Evolutionary conservation across 2,113 vertebrate genomes (phyloP).

Genomic region (Brevimyrus niger): DNA sequence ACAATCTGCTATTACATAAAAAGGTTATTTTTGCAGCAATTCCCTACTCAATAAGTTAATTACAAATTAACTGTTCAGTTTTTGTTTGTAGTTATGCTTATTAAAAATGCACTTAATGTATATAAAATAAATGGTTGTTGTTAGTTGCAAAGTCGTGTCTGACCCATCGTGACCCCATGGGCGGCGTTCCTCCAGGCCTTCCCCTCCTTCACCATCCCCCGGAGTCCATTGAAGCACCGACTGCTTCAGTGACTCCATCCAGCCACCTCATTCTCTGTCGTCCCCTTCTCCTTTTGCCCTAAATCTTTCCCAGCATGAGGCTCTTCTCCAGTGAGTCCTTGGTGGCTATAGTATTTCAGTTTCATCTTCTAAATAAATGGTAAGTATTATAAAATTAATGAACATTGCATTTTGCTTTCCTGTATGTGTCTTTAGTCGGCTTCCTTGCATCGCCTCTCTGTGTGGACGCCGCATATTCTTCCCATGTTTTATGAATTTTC

Average conservation of each 20-base stretch:
- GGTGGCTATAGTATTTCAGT: too few species aligned
- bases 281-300: too few species aligned
- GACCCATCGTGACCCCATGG: too few species aligned
- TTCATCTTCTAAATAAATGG: not conserved
- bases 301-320: too few species aligned
- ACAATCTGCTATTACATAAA: conserved; percentile 17
- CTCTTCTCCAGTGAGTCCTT: too few species aligned
- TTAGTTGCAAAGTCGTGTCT: too few species aligned
- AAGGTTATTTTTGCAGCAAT: not conserved
- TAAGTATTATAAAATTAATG: not conserved
- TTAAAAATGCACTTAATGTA: not conserved
- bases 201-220: too few species aligned
- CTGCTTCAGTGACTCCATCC: too few species aligned
- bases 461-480: not conserved
- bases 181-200: too few species aligned
- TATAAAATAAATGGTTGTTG: not conserved
- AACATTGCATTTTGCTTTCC: not conserved
- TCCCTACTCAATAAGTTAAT: not conserved
- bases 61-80: not conserved
- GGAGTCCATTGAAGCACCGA: too few species aligned
- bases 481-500: not conserved
- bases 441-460: not conserved
- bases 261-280: too few species aligned
- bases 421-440: not conserved
- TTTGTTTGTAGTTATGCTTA: not conserved